Percentiles rank a stretch among this genome's conserved stretches.
Conservation (phyloP, 2,797 vertebrate species). For the Florisuga fusca region DNA sequence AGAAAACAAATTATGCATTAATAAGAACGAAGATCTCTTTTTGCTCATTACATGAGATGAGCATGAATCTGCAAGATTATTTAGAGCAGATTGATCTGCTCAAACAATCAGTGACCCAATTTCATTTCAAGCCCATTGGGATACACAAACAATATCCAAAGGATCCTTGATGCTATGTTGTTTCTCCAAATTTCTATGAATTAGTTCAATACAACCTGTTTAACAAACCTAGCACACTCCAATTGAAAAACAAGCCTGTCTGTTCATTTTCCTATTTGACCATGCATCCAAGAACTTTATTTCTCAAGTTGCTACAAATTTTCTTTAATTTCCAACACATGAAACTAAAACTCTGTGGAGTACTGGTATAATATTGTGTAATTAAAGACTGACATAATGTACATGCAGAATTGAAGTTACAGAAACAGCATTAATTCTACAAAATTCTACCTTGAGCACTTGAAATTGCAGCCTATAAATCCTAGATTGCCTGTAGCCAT, state of each 20-base stretch:
- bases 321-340: not conserved
- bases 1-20: not conserved
- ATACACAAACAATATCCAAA: not conserved
- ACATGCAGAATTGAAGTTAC: not conserved
- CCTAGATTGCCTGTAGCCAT: not conserved
- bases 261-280: not conserved
- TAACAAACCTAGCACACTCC: not conserved
- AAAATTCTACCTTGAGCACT: not conserved
- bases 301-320: not conserved
- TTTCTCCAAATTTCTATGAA: not conserved
- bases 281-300: not conserved
- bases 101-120: not conserved
- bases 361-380: not conserved
- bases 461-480: not conserved
- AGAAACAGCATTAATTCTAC: not conserved
- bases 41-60: not conserved
- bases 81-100: slow-evolving; percentile 17
- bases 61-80: slow-evolving; percentile 15
- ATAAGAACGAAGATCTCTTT: not conserved
- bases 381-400: not conserved
- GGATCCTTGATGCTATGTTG: not conserved
- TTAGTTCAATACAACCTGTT: not conserved
- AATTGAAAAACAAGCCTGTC: not conserved
- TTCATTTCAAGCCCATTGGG: not conserved
- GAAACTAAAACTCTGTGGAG: not conserved